Conservation (phyloP, 1,140 invertebrate genomes). For the Potamilus streckersoni region DNA sequence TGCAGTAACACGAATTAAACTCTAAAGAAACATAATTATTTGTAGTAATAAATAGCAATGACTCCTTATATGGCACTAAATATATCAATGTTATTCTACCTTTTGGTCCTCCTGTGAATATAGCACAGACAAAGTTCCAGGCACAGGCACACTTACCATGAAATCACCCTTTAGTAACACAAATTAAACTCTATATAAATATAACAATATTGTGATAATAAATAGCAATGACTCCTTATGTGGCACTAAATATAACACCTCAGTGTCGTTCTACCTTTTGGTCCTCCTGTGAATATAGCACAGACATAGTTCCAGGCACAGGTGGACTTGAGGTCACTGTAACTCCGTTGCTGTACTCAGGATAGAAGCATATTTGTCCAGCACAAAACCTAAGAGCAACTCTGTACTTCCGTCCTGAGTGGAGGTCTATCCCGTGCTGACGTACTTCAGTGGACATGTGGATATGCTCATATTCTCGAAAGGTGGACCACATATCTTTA, state of each 20-base stretch:
- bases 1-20: too few species aligned
- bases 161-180: too few species aligned
- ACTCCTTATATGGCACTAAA: too few species aligned
- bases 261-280: background rate
- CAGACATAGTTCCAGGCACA: constrained; percentile 3
- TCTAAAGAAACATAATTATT: too few species aligned
- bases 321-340: constrained; percentile 21
- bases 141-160: too few species aligned
- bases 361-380: constrained; percentile 17
- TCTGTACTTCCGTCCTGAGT: constrained; percentile 21
- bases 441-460: constrained; percentile 2
- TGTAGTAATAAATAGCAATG: too few species aligned
- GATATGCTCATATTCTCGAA: constrained; percentile 13
- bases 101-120: background rate
- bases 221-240: too few species aligned
- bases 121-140: constrained; percentile 8
- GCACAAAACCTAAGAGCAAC: constrained; percentile 28
- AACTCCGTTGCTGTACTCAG: constrained; percentile 33
- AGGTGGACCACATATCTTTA: constrained; percentile 20
- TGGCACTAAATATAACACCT: background rate
- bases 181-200: too few species aligned
- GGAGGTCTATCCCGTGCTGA: constrained; percentile 2
- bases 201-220: too few species aligned
- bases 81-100: background rate
- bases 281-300: background rate